Evolutionary conservation across 2,113 vertebrate genomes (phyloP).

Genomic region (Riparia riparia): DNA sequence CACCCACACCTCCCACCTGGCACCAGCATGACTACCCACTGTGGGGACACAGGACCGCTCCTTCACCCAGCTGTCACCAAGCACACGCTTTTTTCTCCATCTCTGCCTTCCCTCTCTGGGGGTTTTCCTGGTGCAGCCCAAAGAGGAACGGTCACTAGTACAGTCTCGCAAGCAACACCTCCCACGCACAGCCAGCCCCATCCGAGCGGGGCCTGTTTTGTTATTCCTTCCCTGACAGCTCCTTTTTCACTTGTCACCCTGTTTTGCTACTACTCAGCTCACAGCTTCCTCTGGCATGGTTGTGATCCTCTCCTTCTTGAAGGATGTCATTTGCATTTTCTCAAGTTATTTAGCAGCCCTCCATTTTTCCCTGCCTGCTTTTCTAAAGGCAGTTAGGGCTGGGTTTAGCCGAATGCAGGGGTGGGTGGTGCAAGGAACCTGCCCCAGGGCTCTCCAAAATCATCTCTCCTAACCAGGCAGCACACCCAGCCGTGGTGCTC

Average conservation of each 20-base stretch:
- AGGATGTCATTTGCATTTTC: slow-evolving; percentile 64
- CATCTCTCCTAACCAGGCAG: not conserved
- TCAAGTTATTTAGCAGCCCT: slow-evolving; percentile 33
- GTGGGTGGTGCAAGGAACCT: not conserved
- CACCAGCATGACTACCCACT: not conserved
- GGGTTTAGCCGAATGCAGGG: not conserved
- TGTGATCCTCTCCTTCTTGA: slow-evolving; percentile 34
- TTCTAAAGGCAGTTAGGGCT: not conserved
- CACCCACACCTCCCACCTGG: not conserved
- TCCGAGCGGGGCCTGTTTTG: slow-evolving; percentile 33
- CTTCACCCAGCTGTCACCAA: rapidly evolving
- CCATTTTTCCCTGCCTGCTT: slow-evolving; percentile 12
- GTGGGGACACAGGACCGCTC: rapidly evolving
- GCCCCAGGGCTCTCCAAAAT: not conserved
- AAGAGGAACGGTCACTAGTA: slow-evolving; percentile 7
- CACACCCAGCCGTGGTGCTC: not conserved
- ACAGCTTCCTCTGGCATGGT: slow-evolving; percentile 35
- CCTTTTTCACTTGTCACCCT: slow-evolving; percentile 71
- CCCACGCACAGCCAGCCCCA: slow-evolving; percentile 43
- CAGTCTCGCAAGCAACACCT: slow-evolving; percentile 55
- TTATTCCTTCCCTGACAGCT: slow-evolving; percentile 59
- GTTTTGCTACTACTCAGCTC: slow-evolving; percentile 68
- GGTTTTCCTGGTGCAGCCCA: not conserved
- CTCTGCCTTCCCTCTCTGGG: not conserved
- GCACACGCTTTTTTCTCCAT: rapidly evolving